Percentiles rank a stretch among this genome's conserved stretches.
phyloP scores from a whole-genome alignment of 2,113 vertebrate genomes.

The Chaetodon auriga region DNA sequence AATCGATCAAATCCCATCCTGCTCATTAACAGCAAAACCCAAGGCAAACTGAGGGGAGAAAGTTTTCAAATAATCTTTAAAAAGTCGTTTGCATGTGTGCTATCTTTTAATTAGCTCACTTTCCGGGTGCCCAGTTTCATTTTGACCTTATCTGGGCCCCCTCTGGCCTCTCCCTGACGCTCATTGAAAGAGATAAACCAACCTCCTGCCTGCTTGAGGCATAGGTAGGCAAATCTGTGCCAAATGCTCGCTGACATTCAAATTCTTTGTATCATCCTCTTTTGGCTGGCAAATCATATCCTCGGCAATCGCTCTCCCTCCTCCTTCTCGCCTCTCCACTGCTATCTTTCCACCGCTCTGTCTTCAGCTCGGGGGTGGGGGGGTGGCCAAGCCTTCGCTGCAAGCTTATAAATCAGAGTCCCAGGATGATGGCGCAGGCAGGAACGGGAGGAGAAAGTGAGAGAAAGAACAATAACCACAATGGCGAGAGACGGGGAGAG shows the following conservation, averaged over 20 bases:
- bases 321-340: neutral
- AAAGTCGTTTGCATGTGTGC: conserved; percentile 7
- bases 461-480: conserved; percentile 59
- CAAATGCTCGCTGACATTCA: conserved; percentile 56
- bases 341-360: conserved; percentile 6
- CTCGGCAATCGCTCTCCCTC: neutral
- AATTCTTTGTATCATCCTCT: conserved; percentile 55
- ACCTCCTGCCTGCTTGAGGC: conserved; percentile 42
- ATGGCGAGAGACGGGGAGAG: conserved; percentile 40
- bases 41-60: conserved; percentile 11
- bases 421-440: conserved; percentile 45
- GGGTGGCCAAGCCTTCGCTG: conserved; percentile 18
- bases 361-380: conserved; percentile 16
- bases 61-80: conserved; percentile 34
- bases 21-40: conserved; percentile 31
- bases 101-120: conserved; percentile 62
- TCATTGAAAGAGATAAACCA: conserved; percentile 21
- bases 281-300: conserved; percentile 69
- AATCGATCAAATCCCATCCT: conserved; percentile 10
- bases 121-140: conserved; percentile 24
- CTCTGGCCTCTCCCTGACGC: conserved; percentile 11
- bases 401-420: conserved; percentile 69
- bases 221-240: conserved; percentile 48
- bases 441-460: conserved; percentile 26
- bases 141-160: conserved; percentile 44